Evolutionary conservation across 2,797 vertebrate species (phyloP).

Genomic region (Phataginus tetradactyla): DNA sequence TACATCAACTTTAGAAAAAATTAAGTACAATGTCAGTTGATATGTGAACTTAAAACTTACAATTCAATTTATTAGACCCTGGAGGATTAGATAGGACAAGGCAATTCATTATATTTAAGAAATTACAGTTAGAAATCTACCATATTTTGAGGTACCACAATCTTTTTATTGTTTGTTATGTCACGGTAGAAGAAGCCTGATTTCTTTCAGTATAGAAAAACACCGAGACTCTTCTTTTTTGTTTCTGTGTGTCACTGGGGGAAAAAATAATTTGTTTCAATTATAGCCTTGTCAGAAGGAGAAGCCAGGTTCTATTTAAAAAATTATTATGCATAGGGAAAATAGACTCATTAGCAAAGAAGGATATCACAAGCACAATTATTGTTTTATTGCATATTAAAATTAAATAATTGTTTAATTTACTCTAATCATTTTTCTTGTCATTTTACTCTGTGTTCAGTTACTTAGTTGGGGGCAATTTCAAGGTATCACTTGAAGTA

Average conservation of each 20-base stretch:
- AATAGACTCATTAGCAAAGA: background rate
- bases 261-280: background rate
- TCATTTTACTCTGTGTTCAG: conserved; percentile 32
- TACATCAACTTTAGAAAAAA: background rate
- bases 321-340: background rate
- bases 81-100: background rate
- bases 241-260: background rate
- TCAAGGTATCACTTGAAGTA: background rate
- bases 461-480: background rate
- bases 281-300: background rate
- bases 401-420: conserved; percentile 35
- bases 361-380: conserved; percentile 26
- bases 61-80: background rate
- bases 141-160: background rate
- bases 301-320: conserved; percentile 3
- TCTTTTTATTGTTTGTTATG: background rate
- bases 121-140: background rate
- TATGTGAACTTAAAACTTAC: background rate
- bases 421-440: conserved; percentile 21
- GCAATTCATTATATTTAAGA: conserved; percentile 8
- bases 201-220: conserved; percentile 32
- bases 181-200: background rate
- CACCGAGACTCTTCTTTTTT: background rate
- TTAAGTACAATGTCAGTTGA: background rate
- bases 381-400: conserved; percentile 27